phyloP scores from a whole-genome alignment of 1,140 invertebrate genomes.

The Magallana angulata region DNA sequence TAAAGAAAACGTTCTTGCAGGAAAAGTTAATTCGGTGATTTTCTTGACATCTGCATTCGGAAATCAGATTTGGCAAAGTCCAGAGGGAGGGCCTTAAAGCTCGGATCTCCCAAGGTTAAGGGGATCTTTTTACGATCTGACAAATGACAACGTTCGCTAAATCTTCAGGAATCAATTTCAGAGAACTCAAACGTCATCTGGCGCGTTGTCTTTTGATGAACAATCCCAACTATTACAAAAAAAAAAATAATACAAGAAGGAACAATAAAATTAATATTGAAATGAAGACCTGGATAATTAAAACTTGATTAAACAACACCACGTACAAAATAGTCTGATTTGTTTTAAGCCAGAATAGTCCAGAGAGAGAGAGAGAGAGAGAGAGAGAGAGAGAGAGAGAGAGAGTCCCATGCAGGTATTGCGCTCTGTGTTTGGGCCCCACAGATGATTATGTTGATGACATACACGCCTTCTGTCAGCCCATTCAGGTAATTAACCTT shows the following conservation, averaged over 20 bases:
- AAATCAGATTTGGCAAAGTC: slow-evolving; percentile 38
- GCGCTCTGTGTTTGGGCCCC: too few species aligned
- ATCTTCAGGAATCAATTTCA: not conserved
- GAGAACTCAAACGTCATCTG: too few species aligned
- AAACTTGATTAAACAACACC: too few species aligned
- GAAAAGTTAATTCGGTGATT: slow-evolving; percentile 33
- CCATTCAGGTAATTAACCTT: slow-evolving; percentile 27
- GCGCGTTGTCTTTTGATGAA: too few species aligned
- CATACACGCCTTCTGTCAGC: slow-evolving; percentile 5
- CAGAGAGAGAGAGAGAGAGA: not conserved
- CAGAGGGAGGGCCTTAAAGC: slow-evolving; percentile 38
- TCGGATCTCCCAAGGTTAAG: slow-evolving; percentile 32
- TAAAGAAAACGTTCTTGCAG: slow-evolving; percentile 35
- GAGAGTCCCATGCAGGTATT: too few species aligned
- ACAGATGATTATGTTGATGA: slow-evolving; percentile 4
- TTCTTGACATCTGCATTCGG: slow-evolving; percentile 34
- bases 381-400: not conserved
- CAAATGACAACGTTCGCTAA: slow-evolving; percentile 49
- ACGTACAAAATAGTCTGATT: too few species aligned
- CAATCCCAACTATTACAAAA: too few species aligned
- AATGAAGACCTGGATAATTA: too few species aligned
- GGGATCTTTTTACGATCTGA: slow-evolving; percentile 51
- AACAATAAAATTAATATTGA: too few species aligned
- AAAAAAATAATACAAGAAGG: too few species aligned
- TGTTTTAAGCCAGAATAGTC: too few species aligned